phyloP scores from a whole-genome alignment of 2,888 invertebrate species.

The Meganola albula region DNA sequence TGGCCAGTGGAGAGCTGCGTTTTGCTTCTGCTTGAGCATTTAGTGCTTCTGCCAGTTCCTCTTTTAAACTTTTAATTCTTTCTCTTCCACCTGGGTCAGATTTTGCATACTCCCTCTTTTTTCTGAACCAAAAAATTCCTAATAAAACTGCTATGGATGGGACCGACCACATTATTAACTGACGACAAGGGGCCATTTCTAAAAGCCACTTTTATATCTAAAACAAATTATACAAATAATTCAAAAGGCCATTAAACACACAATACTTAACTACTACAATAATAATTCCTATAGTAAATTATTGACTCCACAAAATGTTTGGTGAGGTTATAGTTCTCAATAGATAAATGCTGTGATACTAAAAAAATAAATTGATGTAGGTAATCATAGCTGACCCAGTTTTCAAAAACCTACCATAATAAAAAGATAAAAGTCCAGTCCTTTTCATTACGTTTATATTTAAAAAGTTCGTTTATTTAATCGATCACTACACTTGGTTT shows the following conservation, averaged over 20 bases:
- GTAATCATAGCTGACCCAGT: slow-evolving; percentile 48
- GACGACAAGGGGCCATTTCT: slow-evolving; percentile 87
- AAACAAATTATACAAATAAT: slow-evolving; percentile 53
- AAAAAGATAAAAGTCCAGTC: no score
- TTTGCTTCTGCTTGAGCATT: slow-evolving; percentile 58
- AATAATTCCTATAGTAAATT: no score
- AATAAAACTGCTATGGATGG: slow-evolving; percentile 88
- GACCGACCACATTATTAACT: slow-evolving; percentile 86
- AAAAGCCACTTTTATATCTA: slow-evolving; percentile 83
- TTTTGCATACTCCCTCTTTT: slow-evolving; percentile 84
- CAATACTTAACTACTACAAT: slow-evolving; percentile 7
- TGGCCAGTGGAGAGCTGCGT: slow-evolving; percentile 63
- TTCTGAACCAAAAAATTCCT: slow-evolving; percentile 90
- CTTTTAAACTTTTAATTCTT: slow-evolving; percentile 65
- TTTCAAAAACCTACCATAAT: no score
- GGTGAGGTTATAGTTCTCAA: no score
- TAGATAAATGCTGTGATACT: no score
- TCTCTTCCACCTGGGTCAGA: slow-evolving; percentile 85
- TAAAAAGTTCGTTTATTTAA: no score
- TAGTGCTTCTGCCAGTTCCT: slow-evolving; percentile 68
- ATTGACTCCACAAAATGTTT: no score
- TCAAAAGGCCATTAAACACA: slow-evolving; percentile 7
- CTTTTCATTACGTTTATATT: no score
- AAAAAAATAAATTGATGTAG: slow-evolving; percentile 24
- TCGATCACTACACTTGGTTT: no score